Evolutionary conservation across 2,113 vertebrate genomes (phyloP), one percentile per base, ranked within the genome.

Genomic region (Ivindomyrus marchei): DNA sequence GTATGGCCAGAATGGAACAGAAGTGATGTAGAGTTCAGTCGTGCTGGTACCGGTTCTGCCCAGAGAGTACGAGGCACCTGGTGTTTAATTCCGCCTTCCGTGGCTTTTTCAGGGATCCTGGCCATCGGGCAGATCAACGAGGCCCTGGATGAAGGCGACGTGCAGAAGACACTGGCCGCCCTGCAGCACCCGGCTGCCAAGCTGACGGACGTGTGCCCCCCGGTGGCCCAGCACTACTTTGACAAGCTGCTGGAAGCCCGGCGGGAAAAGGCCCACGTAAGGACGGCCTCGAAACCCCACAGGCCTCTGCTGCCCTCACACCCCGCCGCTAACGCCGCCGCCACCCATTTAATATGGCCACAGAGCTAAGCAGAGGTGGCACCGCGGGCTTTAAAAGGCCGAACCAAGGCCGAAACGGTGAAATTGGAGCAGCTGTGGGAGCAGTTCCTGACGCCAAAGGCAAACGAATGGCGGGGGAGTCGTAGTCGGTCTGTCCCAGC

Each of bases 51-150:
- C 42, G 46, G 45, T n/a, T 49, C 36, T 49, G 45, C 24, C 6
- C 74, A 19, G 13, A 5, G 36, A 17, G 11, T 36, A 31, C 10
- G 5, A 17, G 74, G 74, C 13, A 4, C 13, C 74, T 17, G 15
- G 4, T 80, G 36, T 42, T 80, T 80, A 10, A 17, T 50, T 36
- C 46, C 2, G 3, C n/a, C 27, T 24, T 50, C 80, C 45, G n/a
- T n/a, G 13, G 36, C 46, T 46, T 50, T 1, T 85, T 3, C 92
- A 99, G 98, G 98, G 77, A 99, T 99, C 89, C 96, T 97, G 89
- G 98, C 98, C 27, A 99, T 99, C 49, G 97, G 98, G 15, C 94
- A 96, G 91, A 99, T 99, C 91, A 99, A 99, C 1, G 98, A 99
- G 94, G 97, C 98, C 7, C 93, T 99, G 94, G 97, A 99, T 74